Percentiles rank a stretch among this genome's conserved stretches.
These are phyloP conservation scores for Manis javanica DNA, from an alignment of 2,797 vertebrate genomes.

Conservation along the genomic window DNA sequence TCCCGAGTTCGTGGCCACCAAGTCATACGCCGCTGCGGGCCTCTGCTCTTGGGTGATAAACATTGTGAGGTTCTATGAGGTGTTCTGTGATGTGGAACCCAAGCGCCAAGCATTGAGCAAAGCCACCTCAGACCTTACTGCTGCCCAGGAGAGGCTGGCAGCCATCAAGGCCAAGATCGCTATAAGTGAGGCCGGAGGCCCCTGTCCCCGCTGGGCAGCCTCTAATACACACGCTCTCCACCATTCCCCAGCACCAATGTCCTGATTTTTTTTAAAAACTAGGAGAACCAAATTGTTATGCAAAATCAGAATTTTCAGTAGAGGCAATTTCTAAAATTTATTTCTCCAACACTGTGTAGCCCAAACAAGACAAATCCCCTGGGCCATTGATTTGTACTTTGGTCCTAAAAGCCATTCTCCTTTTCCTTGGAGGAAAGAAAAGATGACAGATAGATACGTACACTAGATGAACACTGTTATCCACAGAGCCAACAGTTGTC, in stretches of 20 bases:
- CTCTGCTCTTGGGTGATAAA: constrained; percentile 99
- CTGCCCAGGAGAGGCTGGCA: constrained; percentile 95
- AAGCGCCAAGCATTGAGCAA: constrained; percentile 94
- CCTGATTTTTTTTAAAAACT: too few relatives aligned
- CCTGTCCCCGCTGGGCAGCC: not conserved
- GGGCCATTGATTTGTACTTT: not conserved
- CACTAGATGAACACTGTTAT: too few relatives aligned
- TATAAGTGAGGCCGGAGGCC: constrained; percentile 87
- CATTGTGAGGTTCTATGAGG: constrained; percentile 92
- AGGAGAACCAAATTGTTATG: not conserved
- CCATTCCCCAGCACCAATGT: not conserved
- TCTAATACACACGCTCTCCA: not conserved
- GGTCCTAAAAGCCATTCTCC: too few relatives aligned
- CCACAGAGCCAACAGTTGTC: too few relatives aligned
- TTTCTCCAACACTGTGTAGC: not conserved
- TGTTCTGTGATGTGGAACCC: constrained; percentile 96
- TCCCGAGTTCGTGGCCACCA: constrained; percentile 93
- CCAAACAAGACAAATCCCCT: not conserved
- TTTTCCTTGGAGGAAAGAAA: too few relatives aligned
- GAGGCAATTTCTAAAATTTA: not conserved
- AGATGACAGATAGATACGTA: too few relatives aligned
- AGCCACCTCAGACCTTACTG: constrained; percentile 92
- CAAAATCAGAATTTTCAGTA: not conserved
- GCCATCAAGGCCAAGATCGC: constrained; percentile 93
- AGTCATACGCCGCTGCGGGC: constrained; percentile 93